Evolutionary conservation across 2,797 vertebrate genomes (phyloP), one percentile per base, ranked within the genome.

Genomic region (Hozukius guyotensis): DNA sequence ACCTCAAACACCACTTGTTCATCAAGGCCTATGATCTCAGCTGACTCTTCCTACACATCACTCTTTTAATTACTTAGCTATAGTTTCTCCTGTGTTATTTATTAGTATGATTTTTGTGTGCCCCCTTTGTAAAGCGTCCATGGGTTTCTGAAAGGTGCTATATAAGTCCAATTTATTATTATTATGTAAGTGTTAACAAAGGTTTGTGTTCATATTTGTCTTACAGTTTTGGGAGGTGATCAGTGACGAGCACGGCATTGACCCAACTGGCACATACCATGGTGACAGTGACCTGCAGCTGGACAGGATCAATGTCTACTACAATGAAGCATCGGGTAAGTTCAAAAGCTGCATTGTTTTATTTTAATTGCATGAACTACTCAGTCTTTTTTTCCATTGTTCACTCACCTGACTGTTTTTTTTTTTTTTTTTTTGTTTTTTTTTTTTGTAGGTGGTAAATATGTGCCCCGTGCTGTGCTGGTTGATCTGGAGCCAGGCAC

Each of bases 401-500:
- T 4, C 24, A 12, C 55, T 68, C 1, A 80, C 11, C 24, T 60
- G 2, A 8, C 5, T 60, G 8, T 6, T 32, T 3, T 6, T 32
- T 9, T 10, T 25, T 52, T 52, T 11, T 14, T 14, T 11, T 11
- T 16, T 10, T 2, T n/a, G n/a, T 10, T 10, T 36, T 36, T 36
- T 36, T 52, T 10, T 38, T 36, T 63, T 56, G 1, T 53, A 96
- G 96, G 96, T 90, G 96, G 96, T 3, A 97, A 97, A 83, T 96
- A 97, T 38, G 96, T 97, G 2, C 96, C 96, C 70, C 96, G 96
- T 67, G 96, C 96, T 7, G 95, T 97, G 34, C 89, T 97, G 72
- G 96, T 96, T 18, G 96, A 97, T 79, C 86, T 97, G 88, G 96
- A 96, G 90, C 96, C 96, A 24, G 96, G 96, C 8, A 97, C 96